Base-by-base conservation (phyloP, 2,888 invertebrate species). In the Dicycla oo region DNA sequence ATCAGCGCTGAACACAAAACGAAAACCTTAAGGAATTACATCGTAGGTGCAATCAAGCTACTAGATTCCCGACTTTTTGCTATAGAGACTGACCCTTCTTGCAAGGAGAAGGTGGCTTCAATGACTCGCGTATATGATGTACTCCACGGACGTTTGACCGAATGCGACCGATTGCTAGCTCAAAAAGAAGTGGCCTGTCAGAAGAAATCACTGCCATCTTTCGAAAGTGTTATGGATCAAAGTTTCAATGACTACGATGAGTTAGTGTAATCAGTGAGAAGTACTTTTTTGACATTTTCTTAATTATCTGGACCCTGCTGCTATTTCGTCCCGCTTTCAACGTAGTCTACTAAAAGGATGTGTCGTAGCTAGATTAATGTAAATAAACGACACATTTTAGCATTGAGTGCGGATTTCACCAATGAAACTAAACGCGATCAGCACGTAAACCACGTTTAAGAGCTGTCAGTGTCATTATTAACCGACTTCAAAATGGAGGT, bases 41-140 rank as follows among this genome's bases (percentile, higher is more conserved):
- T 96, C 18, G 96, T 96, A 3, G 96, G 95, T 6, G 95, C 96
- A 0, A 96, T 96, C 34, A 96, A 96, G 72, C 84, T 96, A 18
- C 86, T 96, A 7, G 96, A 96, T 86, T 96, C 96, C 0, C 91
- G 96, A 51, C 90, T 96, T 0, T 96, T 96, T 75, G 95, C 96
- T 0, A 96, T 96, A 67, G 96, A 96, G 87, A 95, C 94, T 2
- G 96, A 96, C 81, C 95, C 95, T 0, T 88, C 94, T 0, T 96
- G 96, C 81, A 96, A 96, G 78, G 96, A 96, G 81, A 96, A 96
- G 81, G 96, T 96, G 0, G 93, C 94, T 0, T 96, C 96, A 0
- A 95, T 96, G 95, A 95, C 95, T 0, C 90, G 95, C 3, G 95
- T 96, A 1, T 96, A 96, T 62, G 94, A 96, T 53, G 92, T 94